Base-by-base conservation (phyloP, 92 coral and sea anemone species). In the Heliopora coerulea region DNA sequence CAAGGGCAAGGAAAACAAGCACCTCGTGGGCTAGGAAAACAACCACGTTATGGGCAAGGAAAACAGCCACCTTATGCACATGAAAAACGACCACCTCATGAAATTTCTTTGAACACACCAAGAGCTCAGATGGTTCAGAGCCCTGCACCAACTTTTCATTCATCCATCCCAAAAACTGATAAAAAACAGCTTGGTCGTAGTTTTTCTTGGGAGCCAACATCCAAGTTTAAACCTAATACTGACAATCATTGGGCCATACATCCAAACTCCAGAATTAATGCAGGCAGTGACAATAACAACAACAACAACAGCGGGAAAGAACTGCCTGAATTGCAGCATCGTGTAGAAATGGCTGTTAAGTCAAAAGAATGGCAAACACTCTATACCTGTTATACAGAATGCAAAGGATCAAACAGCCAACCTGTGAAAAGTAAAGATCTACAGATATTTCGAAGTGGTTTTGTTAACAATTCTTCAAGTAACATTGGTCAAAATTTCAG, bases 201-300 rank as follows among this genome's bases (percentile, higher is more conserved):
- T 20, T 70, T 52, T 40, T 70, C 77, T 0, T 70, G 77, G 77
- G 77, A 70, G 33, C 77, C 77, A 8, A 13, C 6, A 11, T 26
- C 20, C 49, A 54, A 54, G 26, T 12, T 27, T 9, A 30, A 52
- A 52, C 26, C 48, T 2, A 14, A 19, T 10, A 28, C 9, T 8
- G 17, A 9, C 24, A 14, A 31, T 21, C 21, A 40, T n/a, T 40
- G 42, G 35, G 34, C 26, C 11, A 42, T 20, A 7, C 32, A 26
- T 0, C 58, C 21, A 8, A 56, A 34, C 14, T 49, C 29, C 6
- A 39, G 27, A 6, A 33, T 15, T 23, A 44, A 34, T 1, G 12
- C 29, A 29, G 23, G 30, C 21, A 15, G 21, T 8, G 17, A 28
- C 11, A 21, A 21, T n/a, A 50, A 50, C 58, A 50, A 50, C 60